These are phyloP conservation scores for Akabosia matsudoensis DNA, from an alignment of 1,140 invertebrate species.

Conservation along the genomic window DNA sequence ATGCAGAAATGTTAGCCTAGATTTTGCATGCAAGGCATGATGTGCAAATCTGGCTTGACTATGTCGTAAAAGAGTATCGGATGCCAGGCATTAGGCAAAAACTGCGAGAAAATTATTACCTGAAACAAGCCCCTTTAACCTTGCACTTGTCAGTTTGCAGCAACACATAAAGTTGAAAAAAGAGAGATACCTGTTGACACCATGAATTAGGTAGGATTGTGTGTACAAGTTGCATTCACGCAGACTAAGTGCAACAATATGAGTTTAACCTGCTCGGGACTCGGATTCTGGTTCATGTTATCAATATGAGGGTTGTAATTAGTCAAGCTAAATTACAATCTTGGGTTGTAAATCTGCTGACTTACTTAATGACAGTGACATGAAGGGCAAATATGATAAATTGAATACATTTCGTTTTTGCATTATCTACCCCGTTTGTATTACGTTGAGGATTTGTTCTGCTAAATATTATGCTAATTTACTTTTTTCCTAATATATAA, in stretches of 20 bases:
- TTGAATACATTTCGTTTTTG: no score
- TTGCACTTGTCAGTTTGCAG: slow-evolving; percentile 30
- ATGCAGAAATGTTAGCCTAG: no score
- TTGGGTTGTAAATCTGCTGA: not conserved
- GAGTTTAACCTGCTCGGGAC: not conserved
- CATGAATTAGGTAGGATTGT: not conserved
- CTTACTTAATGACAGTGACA: not conserved
- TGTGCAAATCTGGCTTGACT: no score
- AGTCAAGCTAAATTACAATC: not conserved
- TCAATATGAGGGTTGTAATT: not conserved
- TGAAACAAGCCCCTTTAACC: slow-evolving; percentile 31
- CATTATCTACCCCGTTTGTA: no score
- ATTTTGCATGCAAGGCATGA: no score
- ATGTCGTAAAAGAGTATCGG: no score
- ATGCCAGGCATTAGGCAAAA: not conserved
- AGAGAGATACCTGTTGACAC: not conserved
- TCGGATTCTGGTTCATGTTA: no score
- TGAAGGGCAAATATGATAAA: not conserved
- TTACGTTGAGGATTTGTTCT: not conserved
- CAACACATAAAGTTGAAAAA: not conserved
- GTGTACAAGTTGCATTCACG: not conserved
- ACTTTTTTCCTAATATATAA: no score
- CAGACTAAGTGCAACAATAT: no score
- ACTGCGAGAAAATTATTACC: not conserved
- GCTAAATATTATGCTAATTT: not conserved